Conservation (phyloP, 2,797 vertebrate genomes). For the Craterocephalus amniculus region DNA sequence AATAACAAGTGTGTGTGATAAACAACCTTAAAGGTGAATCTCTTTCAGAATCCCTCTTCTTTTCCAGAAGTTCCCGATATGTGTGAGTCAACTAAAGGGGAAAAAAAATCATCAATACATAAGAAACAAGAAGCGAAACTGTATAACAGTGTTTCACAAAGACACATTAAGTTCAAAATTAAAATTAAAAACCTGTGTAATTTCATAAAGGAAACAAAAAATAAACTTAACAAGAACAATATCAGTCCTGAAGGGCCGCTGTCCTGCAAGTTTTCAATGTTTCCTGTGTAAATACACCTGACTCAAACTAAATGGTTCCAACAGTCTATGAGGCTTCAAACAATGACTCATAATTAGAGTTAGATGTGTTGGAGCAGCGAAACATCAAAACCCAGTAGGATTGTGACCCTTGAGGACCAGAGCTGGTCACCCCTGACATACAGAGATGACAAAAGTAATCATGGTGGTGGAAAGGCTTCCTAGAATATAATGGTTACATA, state of each 20-base stretch:
- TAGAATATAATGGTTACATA: neutral
- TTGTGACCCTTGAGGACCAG: no score
- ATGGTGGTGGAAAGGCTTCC: neutral
- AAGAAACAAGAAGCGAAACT: neutral
- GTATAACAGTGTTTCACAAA: neutral
- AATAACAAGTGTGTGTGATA: neutral
- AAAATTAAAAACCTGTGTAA: neutral
- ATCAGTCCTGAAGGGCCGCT: no score
- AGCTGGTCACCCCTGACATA: no score
- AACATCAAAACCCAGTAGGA: no score
- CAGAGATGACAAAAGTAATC: no score
- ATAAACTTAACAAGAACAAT: neutral
- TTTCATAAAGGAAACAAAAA: neutral
- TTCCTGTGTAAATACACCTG: no score
- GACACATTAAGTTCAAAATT: neutral
- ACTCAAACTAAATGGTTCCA: no score
- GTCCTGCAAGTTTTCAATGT: no score
- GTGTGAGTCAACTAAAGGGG: slow-evolving; percentile 71
- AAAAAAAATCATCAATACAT: slow-evolving; percentile 8
- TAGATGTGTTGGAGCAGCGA: no score
- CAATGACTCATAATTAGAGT: no score
- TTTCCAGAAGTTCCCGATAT: slow-evolving; percentile 80
- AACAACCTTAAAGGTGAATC: slow-evolving; percentile 80
- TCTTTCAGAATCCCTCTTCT: slow-evolving; percentile 79
- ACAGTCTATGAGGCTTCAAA: no score